Evolutionary conservation across 2,888 invertebrate genomes (phyloP).

Genomic region (Drosophila histrio): DNA sequence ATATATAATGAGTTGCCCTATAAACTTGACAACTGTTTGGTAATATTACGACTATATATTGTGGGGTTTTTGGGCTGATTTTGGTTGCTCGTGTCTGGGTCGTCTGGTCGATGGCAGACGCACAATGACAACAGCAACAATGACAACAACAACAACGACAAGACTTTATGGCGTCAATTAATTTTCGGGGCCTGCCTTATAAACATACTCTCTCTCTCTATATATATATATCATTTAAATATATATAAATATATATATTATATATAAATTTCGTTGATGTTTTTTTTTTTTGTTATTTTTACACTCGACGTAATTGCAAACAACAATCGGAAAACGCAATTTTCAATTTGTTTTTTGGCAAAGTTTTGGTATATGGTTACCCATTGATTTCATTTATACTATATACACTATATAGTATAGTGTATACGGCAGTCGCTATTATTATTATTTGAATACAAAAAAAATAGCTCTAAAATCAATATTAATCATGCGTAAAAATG

Average conservation of each 20-base stretch:
- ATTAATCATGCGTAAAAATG: slow-evolving; percentile 80
- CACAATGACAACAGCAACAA: slow-evolving; percentile 45
- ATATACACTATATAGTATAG: slow-evolving; percentile 3
- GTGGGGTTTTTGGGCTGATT: neutral
- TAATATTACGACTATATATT: neutral
- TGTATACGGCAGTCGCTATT: slow-evolving; percentile 23
- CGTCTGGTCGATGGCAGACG: slow-evolving; percentile 65
- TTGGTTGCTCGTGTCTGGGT: slow-evolving; percentile 19
- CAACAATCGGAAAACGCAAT: slow-evolving; percentile 30
- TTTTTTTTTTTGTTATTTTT: slow-evolving; percentile 17
- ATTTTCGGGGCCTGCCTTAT: slow-evolving; percentile 53
- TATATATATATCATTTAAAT: neutral
- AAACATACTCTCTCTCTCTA: slow-evolving; percentile 20
- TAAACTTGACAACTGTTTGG: neutral
- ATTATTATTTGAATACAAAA: neutral
- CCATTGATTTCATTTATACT: no score
- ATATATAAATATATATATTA: slow-evolving; percentile 13
- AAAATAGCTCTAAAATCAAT: slow-evolving; percentile 78
- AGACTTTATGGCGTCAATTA: slow-evolving; percentile 78
- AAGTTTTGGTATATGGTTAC: slow-evolving; percentile 26
- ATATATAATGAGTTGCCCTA: neutral
- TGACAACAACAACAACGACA: slow-evolving; percentile 30
- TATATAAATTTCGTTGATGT: slow-evolving; percentile 5
- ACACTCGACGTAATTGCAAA: slow-evolving; percentile 21
- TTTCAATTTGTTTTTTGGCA: slow-evolving; percentile 60